phyloP scores from a whole-genome alignment of 2,113 vertebrate species.

The Silurus asotus region DNA sequence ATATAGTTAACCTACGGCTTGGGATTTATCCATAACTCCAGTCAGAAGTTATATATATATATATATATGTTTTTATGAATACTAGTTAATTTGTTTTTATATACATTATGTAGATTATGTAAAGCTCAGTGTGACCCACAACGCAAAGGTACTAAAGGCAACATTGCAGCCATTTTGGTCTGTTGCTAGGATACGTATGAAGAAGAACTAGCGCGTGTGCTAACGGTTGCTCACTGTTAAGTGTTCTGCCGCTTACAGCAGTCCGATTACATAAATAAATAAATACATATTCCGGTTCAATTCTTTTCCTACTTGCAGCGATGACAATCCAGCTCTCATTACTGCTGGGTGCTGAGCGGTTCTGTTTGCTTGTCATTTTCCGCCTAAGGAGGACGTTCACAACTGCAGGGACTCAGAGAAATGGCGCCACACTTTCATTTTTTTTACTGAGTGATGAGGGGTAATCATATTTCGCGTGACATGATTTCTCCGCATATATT shows the following conservation, averaged over 20 bases:
- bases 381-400: neutral
- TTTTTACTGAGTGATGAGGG: neutral
- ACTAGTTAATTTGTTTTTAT: too few relatives aligned
- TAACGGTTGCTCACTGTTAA: neutral
- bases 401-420: slow-evolving; percentile 6
- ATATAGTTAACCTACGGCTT: too few relatives aligned
- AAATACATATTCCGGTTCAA: neutral
- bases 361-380: slow-evolving; percentile 72
- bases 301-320: slow-evolving; percentile 59
- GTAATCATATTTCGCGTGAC: neutral
- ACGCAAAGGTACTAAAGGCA: too few relatives aligned
- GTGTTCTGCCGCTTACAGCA: neutral
- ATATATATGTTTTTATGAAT: too few relatives aligned
- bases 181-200: neutral
- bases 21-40: too few relatives aligned
- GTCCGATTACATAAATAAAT: neutral
- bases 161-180: too few relatives aligned
- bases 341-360: slow-evolving; percentile 56
- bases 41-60: too few relatives aligned
- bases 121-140: too few relatives aligned
- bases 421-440: slow-evolving; percentile 51
- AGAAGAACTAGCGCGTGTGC: neutral
- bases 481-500: rapidly evolving
- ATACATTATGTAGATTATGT: too few relatives aligned
- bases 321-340: slow-evolving; percentile 74